These are phyloP conservation scores for Cotesia typhae DNA, from an alignment of 1,140 invertebrate species.

Conservation along the genomic window DNA sequence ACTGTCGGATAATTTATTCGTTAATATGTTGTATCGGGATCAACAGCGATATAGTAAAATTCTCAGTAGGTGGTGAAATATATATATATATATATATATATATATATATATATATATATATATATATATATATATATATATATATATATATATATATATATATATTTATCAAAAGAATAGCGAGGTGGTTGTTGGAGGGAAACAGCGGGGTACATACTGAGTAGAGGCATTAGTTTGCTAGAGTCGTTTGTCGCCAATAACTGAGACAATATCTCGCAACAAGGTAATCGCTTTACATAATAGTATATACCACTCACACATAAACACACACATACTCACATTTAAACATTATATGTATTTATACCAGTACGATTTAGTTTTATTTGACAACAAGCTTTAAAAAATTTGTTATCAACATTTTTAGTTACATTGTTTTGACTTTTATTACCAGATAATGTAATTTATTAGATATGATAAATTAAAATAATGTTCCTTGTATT, in stretches of 20 bases:
- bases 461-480: too few relatives aligned
- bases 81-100: neutral
- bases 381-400: too few relatives aligned
- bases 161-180: neutral
- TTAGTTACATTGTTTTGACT: too few relatives aligned
- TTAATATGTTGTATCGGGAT: neutral
- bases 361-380: too few relatives aligned
- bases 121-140: neutral
- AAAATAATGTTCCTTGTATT: too few relatives aligned
- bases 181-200: neutral
- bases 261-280: conserved; percentile 54
- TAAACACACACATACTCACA: neutral
- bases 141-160: too few relatives aligned
- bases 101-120: neutral
- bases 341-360: neutral
- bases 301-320: conserved; percentile 10
- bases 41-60: too few relatives aligned
- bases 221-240: conserved; percentile 8
- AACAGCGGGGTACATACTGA: conserved; percentile 9
- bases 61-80: too few relatives aligned
- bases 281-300: conserved; percentile 55
- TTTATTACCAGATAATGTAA: too few relatives aligned
- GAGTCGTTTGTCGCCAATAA: conserved; percentile 29
- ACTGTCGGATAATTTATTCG: conserved; percentile 1
- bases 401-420: too few relatives aligned